phyloP scores from a whole-genome alignment of 2,797 vertebrate species.

The Sciurus vulgaris region DNA sequence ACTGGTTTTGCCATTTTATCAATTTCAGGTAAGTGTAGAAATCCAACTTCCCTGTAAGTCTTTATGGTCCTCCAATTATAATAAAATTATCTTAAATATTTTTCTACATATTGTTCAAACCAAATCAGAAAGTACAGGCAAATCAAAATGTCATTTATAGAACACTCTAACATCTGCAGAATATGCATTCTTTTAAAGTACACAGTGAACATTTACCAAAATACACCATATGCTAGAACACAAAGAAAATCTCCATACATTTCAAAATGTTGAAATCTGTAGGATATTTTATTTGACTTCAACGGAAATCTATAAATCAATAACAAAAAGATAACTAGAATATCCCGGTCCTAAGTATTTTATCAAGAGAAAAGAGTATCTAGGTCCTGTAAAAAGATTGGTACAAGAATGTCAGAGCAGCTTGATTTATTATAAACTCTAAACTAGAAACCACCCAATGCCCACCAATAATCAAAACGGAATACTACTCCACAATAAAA shows the following conservation, averaged over 20 bases:
- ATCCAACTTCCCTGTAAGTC: not conserved
- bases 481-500: conserved; percentile 12
- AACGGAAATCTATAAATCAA: not conserved
- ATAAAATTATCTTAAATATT: conserved; percentile 19
- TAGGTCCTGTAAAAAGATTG: conserved; percentile 3
- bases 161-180: not conserved
- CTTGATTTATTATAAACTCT: conserved; percentile 24
- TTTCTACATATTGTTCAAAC: not conserved
- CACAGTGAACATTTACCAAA: not conserved
- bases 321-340: conserved; percentile 51
- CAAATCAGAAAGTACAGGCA: not conserved
- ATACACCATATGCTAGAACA: not conserved
- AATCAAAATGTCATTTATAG: not conserved
- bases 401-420: not conserved
- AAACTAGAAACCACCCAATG: conserved; percentile 15
- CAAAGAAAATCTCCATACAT: conserved; percentile 41
- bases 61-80: not conserved
- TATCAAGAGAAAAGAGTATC: conserved; percentile 8
- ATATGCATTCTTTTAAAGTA: conserved; percentile 13
- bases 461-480: conserved; percentile 10
- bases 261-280: conserved; percentile 20
- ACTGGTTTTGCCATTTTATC: not conserved
- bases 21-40: not conserved
- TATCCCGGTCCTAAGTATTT: conserved; percentile 7
- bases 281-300: not conserved